Evolutionary conservation across 2,888 invertebrate genomes (phyloP).

Genomic region (Osedax frankpressi): DNA sequence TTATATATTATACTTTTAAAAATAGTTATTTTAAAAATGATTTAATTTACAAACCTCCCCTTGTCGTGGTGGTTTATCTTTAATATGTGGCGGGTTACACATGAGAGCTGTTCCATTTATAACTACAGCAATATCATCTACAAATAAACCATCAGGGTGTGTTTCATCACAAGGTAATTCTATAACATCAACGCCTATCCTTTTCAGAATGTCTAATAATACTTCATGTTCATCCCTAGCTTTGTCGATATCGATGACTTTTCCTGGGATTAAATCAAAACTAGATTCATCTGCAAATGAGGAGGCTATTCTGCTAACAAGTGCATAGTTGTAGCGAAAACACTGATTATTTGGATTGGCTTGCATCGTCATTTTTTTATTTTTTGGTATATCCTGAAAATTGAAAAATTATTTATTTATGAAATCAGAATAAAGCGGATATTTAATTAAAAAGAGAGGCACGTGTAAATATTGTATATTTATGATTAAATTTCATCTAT

Average conservation of each 20-base stretch:
- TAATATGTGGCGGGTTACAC: constrained; percentile 31
- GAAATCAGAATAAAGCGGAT: no score
- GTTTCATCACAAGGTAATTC: constrained; percentile 76
- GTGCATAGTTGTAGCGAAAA: constrained; percentile 30
- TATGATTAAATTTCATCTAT: no score
- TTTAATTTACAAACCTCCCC: constrained; percentile 70
- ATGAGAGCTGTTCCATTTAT: constrained; percentile 85
- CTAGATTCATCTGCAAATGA: constrained; percentile 28
- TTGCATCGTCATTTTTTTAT: constrained; percentile 23
- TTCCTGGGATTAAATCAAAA: constrained; percentile 25
- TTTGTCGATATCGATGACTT: constrained; percentile 54
- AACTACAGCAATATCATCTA: constrained; percentile 79
- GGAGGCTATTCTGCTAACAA: constrained; percentile 29
- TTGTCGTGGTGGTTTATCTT: constrained; percentile 56
- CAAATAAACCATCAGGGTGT: constrained; percentile 68
- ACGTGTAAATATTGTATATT: no score
- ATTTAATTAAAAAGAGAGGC: no score
- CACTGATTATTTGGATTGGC: constrained; percentile 15
- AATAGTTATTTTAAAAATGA: no score
- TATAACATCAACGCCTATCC: constrained; percentile 65
- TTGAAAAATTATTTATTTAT: no score
- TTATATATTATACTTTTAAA: no score
- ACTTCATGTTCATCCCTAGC: constrained; percentile 77
- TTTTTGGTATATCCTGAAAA: no score
- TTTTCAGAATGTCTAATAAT: constrained; percentile 61